Percentiles rank a stretch among this genome's conserved stretches.
phyloP scores from a whole-genome alignment of 2,113 vertebrate genomes.

The Vireo altiloquus region DNA sequence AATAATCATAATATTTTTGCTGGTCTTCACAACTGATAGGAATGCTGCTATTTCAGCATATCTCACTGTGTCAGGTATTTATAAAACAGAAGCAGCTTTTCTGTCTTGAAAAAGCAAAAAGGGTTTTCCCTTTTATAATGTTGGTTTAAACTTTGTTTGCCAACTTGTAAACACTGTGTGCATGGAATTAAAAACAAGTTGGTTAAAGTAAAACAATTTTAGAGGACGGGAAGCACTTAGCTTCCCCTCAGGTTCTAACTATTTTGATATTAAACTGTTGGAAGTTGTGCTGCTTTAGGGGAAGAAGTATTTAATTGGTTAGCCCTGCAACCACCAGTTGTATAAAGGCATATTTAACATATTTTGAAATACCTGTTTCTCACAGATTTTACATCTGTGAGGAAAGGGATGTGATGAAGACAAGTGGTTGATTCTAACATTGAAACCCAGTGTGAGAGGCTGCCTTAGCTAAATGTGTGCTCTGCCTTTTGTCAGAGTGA shows the following conservation, averaged over 20 bases:
- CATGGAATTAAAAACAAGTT: not conserved
- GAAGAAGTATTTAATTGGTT: not conserved
- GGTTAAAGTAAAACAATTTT: not conserved
- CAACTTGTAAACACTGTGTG: not conserved
- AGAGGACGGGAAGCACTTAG: not conserved
- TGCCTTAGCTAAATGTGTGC: not conserved
- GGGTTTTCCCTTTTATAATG: not conserved
- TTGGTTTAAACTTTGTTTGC: not conserved
- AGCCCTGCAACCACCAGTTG: not conserved
- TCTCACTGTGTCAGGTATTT: not conserved
- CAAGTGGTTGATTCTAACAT: not conserved
- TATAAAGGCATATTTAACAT: not conserved
- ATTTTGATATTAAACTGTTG: not conserved
- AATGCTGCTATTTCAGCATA: not conserved
- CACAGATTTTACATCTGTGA: not conserved
- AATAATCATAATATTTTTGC: not conserved
- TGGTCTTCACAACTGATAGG: not conserved
- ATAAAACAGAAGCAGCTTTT: not conserved
- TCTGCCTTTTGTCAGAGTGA: constrained; percentile 66
- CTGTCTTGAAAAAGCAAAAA: not conserved
- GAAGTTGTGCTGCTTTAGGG: not conserved
- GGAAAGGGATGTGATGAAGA: not conserved
- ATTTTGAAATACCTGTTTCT: not conserved
- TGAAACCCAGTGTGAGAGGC: not conserved
- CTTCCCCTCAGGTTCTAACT: not conserved